Percentiles rank a stretch among this genome's conserved stretches.
These are phyloP conservation scores for Acinonyx jubatus DNA, from an alignment of 2,113 vertebrate species.

Conservation along the genomic window DNA sequence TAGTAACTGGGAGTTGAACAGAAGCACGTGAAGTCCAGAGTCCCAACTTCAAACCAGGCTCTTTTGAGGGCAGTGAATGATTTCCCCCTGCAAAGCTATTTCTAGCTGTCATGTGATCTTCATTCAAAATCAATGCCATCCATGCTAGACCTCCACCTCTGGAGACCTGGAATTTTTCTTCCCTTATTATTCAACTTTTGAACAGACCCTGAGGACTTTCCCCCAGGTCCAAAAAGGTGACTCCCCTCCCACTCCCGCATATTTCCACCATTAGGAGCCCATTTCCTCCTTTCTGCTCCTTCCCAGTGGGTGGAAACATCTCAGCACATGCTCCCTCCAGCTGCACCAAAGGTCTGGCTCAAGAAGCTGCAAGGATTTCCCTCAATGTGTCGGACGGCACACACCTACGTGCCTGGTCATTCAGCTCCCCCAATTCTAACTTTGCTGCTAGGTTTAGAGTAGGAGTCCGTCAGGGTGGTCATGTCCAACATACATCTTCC, in stretches of 20 bases:
- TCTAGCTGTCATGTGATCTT: rapidly evolving
- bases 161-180: not conserved
- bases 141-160: too few relatives aligned
- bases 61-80: not conserved
- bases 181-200: not conserved
- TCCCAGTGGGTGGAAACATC: rapidly evolving
- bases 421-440: not conserved
- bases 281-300: rapidly evolving
- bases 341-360: rapidly evolving
- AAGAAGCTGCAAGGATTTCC: not conserved
- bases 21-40: not conserved
- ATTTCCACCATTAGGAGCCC: too few relatives aligned
- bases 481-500: rapidly evolving
- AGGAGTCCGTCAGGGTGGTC: rapidly evolving
- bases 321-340: rapidly evolving
- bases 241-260: too few relatives aligned
- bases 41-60: not conserved
- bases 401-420: rapidly evolving
- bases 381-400: too few relatives aligned
- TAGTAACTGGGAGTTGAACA: not conserved
- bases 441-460: not conserved
- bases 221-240: rapidly evolving
- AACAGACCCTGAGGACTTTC: not conserved
- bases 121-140: rapidly evolving
- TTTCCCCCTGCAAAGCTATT: too few relatives aligned